Percentiles rank a stretch among this genome's conserved stretches.
phyloP scores from a whole-genome alignment of 2,113 vertebrate species.

The Thalassarche chlororhynchos region DNA sequence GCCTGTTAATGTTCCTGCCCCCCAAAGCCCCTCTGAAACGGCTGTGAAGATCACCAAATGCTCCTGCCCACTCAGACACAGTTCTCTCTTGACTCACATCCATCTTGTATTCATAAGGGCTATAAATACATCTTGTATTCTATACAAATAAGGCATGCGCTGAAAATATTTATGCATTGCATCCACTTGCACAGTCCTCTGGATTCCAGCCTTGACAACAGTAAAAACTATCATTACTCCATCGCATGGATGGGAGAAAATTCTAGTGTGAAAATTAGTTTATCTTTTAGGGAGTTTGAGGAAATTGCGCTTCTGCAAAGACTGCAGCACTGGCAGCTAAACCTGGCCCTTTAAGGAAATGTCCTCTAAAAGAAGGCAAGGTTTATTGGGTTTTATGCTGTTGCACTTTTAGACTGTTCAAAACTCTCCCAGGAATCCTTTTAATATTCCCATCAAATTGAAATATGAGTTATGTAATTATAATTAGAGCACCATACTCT shows the following conservation, averaged over 20 bases:
- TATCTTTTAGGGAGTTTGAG: neutral
- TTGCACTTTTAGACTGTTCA: conserved; percentile 43
- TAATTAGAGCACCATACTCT: conserved; percentile 63
- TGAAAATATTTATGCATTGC: conserved; percentile 11
- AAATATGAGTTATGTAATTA: conserved; percentile 53
- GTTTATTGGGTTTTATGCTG: conserved; percentile 15
- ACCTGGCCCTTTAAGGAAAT: conserved; percentile 45
- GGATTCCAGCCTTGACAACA: neutral
- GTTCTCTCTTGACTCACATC: neutral
- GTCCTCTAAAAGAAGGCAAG: conserved; percentile 42
- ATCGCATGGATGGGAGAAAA: neutral
- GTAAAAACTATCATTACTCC: neutral
- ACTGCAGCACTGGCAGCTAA: neutral
- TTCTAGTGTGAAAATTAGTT: neutral
- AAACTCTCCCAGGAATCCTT: conserved; percentile 61
- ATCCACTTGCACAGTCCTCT: neutral
- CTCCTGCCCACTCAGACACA: neutral
- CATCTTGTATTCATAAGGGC: neutral
- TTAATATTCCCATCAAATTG: conserved; percentile 72
- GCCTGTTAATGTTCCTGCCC: neutral
- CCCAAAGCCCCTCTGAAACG: neutral
- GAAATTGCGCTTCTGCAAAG: neutral
- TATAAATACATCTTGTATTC: conserved; percentile 20
- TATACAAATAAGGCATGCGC: neutral
- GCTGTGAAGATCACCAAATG: neutral